Evolutionary conservation across 2,888 invertebrate species (phyloP).

Genomic region (Ceriagrion tenellum): DNA sequence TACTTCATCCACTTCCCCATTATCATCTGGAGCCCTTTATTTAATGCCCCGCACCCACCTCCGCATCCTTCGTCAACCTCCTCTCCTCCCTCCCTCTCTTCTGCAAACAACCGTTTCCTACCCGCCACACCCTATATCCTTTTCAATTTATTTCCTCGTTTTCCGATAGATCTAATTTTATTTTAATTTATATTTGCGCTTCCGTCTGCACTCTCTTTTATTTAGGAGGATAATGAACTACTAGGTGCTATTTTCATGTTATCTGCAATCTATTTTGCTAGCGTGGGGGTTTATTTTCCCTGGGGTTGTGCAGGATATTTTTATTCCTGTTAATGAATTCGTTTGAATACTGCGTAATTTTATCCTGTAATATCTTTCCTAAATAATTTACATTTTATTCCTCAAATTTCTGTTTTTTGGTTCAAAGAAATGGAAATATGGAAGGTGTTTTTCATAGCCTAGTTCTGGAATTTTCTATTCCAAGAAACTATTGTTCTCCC

Average conservation of each 20-base stretch:
- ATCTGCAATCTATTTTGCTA: neutral
- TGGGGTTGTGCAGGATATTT: neutral
- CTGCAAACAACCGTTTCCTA: neutral
- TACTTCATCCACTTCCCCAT: neutral
- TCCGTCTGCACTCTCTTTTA: neutral
- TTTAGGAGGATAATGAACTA: neutral
- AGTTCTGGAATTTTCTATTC: too few relatives aligned
- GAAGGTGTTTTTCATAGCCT: too few relatives aligned
- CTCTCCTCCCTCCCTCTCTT: neutral
- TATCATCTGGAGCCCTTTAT: neutral
- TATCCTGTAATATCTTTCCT: neutral
- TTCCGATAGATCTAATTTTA: neutral
- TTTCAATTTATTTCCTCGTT: constrained; percentile 22
- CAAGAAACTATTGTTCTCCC: too few relatives aligned
- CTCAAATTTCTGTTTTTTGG: neutral
- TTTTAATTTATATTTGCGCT: neutral
- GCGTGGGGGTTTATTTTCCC: neutral
- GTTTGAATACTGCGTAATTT: neutral
- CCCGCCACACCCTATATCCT: neutral
- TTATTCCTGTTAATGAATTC: neutral
- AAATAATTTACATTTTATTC: neutral
- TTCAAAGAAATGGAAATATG: too few relatives aligned
- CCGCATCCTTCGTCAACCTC: neutral
- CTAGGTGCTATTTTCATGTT: neutral
- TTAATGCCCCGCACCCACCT: neutral